Conservation (phyloP, 2,113 vertebrate species). For the Fukomys damarensis region DNA sequence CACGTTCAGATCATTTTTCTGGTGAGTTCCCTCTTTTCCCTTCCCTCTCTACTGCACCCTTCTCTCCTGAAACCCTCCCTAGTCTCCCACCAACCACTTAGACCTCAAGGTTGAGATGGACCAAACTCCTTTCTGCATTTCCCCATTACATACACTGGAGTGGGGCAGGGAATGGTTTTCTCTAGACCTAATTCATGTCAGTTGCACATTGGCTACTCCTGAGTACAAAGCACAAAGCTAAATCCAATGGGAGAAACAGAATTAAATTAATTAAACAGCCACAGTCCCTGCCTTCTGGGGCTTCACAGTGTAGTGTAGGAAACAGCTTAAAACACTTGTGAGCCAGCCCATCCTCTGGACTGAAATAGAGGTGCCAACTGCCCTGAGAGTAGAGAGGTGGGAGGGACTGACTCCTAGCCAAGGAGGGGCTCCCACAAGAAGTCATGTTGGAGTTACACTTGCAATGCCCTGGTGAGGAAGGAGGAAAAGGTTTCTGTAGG, state of each 20-base stretch:
- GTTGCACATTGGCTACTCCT: neutral
- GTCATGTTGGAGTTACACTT: neutral
- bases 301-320: neutral
- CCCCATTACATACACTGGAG: neutral
- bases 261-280: conserved; percentile 12
- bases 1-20: neutral
- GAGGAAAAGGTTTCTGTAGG: neutral
- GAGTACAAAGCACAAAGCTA: neutral
- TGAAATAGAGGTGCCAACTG: neutral
- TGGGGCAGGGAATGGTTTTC: neutral
- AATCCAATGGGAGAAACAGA: conserved; percentile 24
- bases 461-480: neutral
- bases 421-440: neutral
- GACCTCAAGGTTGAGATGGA: neutral
- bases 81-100: neutral
- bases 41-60: rapidly evolving
- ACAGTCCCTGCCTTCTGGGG: neutral
- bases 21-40: rapidly evolving
- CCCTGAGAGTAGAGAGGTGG: neutral
- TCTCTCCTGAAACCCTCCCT: neutral
- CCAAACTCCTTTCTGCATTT: neutral
- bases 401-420: neutral
- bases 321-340: neutral
- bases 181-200: conserved; percentile 11
- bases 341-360: neutral